These are phyloP conservation scores for Embiotoca jacksoni DNA, from an alignment of 2,113 vertebrate genomes.

Conservation along the genomic window DNA sequence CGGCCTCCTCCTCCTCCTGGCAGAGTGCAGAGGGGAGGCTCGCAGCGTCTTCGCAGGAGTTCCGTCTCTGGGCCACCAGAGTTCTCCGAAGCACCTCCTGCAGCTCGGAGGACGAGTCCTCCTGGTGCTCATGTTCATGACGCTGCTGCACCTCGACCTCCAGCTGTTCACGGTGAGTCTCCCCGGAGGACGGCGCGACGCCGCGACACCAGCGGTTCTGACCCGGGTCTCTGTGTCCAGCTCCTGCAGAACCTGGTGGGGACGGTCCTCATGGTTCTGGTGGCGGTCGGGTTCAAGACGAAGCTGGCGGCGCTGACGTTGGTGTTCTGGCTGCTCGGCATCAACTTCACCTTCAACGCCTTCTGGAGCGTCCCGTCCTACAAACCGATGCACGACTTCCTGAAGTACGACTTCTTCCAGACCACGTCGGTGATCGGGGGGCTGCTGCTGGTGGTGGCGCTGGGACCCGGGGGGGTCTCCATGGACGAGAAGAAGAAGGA, in stretches of 20 bases:
- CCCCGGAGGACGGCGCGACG: too few relatives aligned
- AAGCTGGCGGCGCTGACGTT: constrained; percentile 95
- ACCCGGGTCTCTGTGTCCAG: constrained; percentile 67
- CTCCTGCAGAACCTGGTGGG: constrained; percentile 94
- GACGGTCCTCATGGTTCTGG: constrained; percentile 91
- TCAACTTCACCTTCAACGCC: constrained; percentile 95
- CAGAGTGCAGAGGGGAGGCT: constrained; percentile 90
- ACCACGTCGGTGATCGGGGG: constrained; percentile 95
- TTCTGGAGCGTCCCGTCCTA: constrained; percentile 92
- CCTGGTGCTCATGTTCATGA: constrained; percentile 96
- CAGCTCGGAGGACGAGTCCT: constrained; percentile 92
- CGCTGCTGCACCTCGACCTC: constrained; percentile 91
- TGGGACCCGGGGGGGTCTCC: constrained; percentile 94
- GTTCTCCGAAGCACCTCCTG: constrained; percentile 94
- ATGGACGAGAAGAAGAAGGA: constrained; percentile 98
- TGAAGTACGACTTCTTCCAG: constrained; percentile 97
- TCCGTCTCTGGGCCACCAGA: constrained; percentile 90
- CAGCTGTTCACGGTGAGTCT: constrained; percentile 91
- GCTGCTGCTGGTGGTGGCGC: constrained; percentile 92
- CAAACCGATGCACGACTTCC: constrained; percentile 95
- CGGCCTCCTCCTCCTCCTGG: constrained; percentile 90
- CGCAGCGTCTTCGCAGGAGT: constrained; percentile 95
- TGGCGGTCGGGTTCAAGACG: constrained; percentile 95
- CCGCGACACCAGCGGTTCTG: too few relatives aligned
- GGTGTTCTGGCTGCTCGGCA: constrained; percentile 91